Conservation (phyloP, 2,888 invertebrate genomes). For the Ochropleura plecta region DNA sequence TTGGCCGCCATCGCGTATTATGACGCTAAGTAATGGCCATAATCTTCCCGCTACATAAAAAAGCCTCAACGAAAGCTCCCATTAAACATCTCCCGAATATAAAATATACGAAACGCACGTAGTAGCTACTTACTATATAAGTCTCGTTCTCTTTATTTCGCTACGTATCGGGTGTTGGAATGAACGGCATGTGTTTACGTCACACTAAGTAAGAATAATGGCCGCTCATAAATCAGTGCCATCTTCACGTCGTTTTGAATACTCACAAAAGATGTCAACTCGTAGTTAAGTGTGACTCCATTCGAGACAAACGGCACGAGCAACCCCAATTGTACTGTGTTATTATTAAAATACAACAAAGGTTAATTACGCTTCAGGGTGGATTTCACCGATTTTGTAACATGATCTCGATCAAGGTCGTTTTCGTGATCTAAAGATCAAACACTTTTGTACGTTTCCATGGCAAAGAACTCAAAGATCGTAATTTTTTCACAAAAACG, state of each 20-base stretch:
- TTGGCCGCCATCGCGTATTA: conserved; percentile 40
- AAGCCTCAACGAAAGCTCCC: conserved; percentile 48
- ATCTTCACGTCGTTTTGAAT: conserved; percentile 85
- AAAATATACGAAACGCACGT: conserved; percentile 57
- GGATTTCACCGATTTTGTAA: no score
- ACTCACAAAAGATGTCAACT: conserved; percentile 81
- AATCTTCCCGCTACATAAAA: conserved; percentile 56
- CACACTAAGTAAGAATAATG: conserved; percentile 86
- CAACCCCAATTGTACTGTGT: conserved; percentile 66
- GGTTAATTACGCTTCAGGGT: conserved; percentile 33
- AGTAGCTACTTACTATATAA: conserved; percentile 42
- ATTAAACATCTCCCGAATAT: conserved; percentile 60
- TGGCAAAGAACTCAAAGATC: no score
- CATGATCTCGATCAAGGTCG: no score
- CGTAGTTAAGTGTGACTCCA: conserved; percentile 74
- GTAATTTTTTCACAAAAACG: no score
- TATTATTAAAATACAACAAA: conserved; percentile 64
- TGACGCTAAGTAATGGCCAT: conserved; percentile 57
- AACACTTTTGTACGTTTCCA: no score
- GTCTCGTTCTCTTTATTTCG: conserved; percentile 61
- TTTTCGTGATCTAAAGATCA: no score
- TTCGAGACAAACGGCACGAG: conserved; percentile 72
- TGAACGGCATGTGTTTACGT: conserved; percentile 86
- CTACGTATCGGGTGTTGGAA: conserved; percentile 63
- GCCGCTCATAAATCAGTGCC: conserved; percentile 83